These are phyloP conservation scores for Sinocyclocheilus grahami DNA, from an alignment of 2,113 vertebrate genomes.

Conservation along the genomic window DNA sequence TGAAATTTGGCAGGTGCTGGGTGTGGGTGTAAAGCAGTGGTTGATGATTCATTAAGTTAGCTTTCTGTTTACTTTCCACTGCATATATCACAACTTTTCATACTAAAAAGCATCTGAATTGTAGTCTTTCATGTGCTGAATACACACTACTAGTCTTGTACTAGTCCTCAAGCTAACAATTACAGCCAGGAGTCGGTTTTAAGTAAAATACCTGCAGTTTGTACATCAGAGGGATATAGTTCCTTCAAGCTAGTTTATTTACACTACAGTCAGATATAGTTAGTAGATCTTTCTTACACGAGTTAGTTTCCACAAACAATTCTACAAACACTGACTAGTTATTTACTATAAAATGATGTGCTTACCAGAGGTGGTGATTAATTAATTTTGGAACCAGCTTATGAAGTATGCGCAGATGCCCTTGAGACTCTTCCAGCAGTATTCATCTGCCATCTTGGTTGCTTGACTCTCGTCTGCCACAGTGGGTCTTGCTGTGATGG, in stretches of 20 bases:
- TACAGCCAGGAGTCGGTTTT: background rate
- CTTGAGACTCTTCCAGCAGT: slow-evolving; percentile 84
- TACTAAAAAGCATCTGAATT: background rate
- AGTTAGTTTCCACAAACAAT: background rate
- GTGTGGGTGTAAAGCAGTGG: background rate
- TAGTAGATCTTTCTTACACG: background rate
- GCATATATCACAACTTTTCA: background rate
- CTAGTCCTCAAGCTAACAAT: background rate
- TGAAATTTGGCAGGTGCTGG: background rate
- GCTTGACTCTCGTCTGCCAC: slow-evolving; percentile 64
- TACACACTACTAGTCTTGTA: background rate
- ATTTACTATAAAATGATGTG: background rate
- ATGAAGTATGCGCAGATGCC: slow-evolving; percentile 81
- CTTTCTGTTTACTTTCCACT: background rate
- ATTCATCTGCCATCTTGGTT: slow-evolving; percentile 76
- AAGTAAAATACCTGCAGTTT: background rate
- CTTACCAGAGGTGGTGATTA: slow-evolving; percentile 57
- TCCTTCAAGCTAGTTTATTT: background rate
- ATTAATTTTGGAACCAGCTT: slow-evolving; percentile 78
- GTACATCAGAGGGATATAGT: background rate
- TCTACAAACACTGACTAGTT: background rate
- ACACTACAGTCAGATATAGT: background rate
- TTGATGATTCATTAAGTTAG: background rate
- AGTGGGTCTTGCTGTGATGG: slow-evolving; percentile 65
- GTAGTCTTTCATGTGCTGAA: background rate